Evolutionary conservation across 2,797 vertebrate species (phyloP).

Genomic region (Pelodytes ibericus): DNA sequence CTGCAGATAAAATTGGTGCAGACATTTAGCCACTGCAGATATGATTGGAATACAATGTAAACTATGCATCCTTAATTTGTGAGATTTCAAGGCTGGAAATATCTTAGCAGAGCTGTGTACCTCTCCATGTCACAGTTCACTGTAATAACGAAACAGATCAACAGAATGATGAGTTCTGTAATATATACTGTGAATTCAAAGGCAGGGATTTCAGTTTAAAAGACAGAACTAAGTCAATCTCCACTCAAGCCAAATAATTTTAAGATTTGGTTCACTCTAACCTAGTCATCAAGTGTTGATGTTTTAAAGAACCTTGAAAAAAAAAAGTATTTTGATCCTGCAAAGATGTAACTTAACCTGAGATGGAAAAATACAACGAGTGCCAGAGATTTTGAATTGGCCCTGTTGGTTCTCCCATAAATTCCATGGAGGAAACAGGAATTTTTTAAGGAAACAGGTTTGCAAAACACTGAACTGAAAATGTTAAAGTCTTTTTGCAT

Average conservation of each 20-base stretch:
- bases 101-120: background rate
- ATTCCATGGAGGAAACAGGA: background rate
- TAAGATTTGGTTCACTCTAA: background rate
- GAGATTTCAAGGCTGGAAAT: background rate
- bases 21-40: background rate
- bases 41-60: conserved; percentile 25
- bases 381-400: conserved; percentile 7
- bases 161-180: conserved; percentile 14
- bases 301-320: background rate
- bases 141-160: background rate
- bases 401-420: background rate
- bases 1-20: background rate
- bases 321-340: conserved; percentile 20
- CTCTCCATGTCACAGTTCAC: background rate
- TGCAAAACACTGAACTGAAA: background rate
- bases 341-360: conserved; percentile 24
- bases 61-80: background rate
- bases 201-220: background rate
- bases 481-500: background rate
- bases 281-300: conserved; percentile 3
- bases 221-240: background rate
- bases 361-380: conserved; percentile 1
- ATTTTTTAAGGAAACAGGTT: background rate
- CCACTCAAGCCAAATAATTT: conserved; percentile 11
- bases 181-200: background rate